Evolutionary conservation across 2,888 invertebrate genomes (phyloP).

Genomic region (Napeogenes sylphis): DNA sequence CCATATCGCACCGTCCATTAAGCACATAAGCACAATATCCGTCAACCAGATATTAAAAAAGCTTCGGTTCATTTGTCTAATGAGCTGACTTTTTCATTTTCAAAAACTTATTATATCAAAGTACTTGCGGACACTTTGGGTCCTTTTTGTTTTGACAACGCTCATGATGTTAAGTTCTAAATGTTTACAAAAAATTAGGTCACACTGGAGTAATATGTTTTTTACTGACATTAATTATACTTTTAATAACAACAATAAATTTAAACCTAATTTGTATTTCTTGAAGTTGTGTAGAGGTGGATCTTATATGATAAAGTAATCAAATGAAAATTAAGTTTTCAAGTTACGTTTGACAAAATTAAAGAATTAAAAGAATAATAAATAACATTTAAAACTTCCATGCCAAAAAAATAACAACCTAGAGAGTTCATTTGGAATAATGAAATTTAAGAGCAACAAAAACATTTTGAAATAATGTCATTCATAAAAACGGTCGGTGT

Average conservation of each 20-base stretch:
- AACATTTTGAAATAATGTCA: slow-evolving; percentile 17
- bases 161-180: slow-evolving; percentile 15
- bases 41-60: slow-evolving; percentile 3
- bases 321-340: too few relatives aligned
- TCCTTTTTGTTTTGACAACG: slow-evolving; percentile 15
- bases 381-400: neutral
- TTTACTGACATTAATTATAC: too few relatives aligned
- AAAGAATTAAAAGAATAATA: neutral
- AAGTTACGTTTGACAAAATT: neutral
- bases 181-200: slow-evolving; percentile 4
- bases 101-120: slow-evolving; percentile 13
- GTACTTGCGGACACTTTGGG: slow-evolving; percentile 14
- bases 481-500: slow-evolving; percentile 21
- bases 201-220: too few relatives aligned
- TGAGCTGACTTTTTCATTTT: slow-evolving; percentile 18
- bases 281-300: too few relatives aligned
- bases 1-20: neutral
- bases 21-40: neutral
- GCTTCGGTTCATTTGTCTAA: slow-evolving; percentile 19
- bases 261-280: too few relatives aligned
- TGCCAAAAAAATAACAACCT: neutral
- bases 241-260: too few relatives aligned
- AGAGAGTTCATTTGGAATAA: slow-evolving; percentile 15
- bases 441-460: slow-evolving; percentile 7
- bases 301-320: too few relatives aligned